These are phyloP conservation scores for Bibio marci DNA, from an alignment of 2,888 invertebrate genomes.

Conservation along the genomic window DNA sequence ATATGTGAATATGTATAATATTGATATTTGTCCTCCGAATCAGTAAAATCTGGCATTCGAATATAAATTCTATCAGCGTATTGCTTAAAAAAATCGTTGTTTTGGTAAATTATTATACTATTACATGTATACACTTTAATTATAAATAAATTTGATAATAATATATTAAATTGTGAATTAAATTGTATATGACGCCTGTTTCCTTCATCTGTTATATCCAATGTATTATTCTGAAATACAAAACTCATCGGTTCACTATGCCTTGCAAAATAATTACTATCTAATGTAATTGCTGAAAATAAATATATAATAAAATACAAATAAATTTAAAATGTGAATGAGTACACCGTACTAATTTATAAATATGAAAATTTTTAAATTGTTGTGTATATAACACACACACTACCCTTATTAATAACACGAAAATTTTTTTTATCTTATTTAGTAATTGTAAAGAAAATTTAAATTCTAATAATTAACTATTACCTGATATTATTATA, in stretches of 20 bases:
- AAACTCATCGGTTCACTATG: constrained; percentile 16
- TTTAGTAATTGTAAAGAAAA: too few species aligned
- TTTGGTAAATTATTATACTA: constrained; percentile 15
- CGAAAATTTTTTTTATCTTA: too few species aligned
- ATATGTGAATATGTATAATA: constrained; percentile 18
- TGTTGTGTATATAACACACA: too few species aligned
- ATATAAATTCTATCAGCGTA: constrained; percentile 21
- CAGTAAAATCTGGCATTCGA: constrained; percentile 1
- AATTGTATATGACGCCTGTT: background rate
- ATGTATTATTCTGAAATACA: constrained; percentile 23
- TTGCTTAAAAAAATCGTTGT: constrained; percentile 19
- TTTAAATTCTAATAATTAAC: too few species aligned
- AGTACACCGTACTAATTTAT: too few species aligned
- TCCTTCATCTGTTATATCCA: constrained; percentile 13
- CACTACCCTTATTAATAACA: too few species aligned
- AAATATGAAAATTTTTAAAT: too few species aligned
- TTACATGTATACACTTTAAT: constrained; percentile 20
- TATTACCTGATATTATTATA: too few species aligned
- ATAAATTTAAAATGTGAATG: background rate
- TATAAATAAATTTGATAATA: constrained; percentile 20
- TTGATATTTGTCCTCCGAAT: constrained; percentile 10
- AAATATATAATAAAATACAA: background rate
- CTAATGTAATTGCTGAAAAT: constrained; percentile 2
- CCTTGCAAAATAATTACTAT: background rate
- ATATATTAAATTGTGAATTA: constrained; percentile 17